Evolutionary conservation across 2,797 vertebrate genomes (phyloP).

Genomic region (Urophycis tenuis): DNA sequence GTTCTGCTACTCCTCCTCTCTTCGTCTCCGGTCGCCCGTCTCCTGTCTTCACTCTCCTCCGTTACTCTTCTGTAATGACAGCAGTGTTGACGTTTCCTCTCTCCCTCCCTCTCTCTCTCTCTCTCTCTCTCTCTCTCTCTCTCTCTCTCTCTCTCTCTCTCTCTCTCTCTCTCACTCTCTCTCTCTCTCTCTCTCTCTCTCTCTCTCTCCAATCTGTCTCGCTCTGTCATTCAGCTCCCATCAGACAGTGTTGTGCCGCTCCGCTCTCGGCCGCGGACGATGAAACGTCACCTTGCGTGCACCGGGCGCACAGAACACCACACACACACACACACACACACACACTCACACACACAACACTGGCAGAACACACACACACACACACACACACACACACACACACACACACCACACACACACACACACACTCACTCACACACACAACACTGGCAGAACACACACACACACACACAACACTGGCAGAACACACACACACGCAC

Average conservation of each 20-base stretch:
- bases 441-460: too few relatives aligned
- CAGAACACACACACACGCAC: not conserved
- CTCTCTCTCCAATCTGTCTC: slow-evolving; percentile 45
- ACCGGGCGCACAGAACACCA: not conserved
- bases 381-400: not conserved
- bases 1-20: not conserved
- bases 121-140: not conserved
- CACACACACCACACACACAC: not conserved
- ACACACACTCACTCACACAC: slow-evolving; percentile 1
- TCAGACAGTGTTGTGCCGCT: not conserved
- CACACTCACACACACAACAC: not conserved
- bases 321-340: slow-evolving; percentile 1
- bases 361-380: not conserved
- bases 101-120: slow-evolving; percentile 3
- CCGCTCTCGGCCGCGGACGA: not conserved
- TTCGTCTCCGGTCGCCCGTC: not conserved
- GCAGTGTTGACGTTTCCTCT: slow-evolving; percentile 13
- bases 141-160: not conserved
- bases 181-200: not conserved
- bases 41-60: not conserved
- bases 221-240: slow-evolving; percentile 1
- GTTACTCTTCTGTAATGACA: not conserved
- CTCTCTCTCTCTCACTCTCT: not conserved
- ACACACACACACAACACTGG: not conserved
- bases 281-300: not conserved